Evolutionary conservation across 1,140 invertebrate genomes (phyloP), one percentile per base, ranked within the genome.

Genomic region (Radopholus similis): DNA sequence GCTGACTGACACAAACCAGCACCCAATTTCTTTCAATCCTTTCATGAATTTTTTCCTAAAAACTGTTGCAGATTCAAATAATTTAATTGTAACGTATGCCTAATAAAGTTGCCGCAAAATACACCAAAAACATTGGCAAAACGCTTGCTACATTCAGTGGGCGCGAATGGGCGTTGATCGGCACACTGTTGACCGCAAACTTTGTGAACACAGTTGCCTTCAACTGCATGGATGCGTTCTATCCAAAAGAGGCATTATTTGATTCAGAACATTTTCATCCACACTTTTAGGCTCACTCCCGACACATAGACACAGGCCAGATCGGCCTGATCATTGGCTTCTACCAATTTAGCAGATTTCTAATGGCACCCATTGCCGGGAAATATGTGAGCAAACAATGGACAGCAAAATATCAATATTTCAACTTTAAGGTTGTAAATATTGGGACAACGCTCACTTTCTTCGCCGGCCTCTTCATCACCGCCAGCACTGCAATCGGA

Each of bases 341-440:
- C 4, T 62, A 62, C 34, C 59, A 51, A 62, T 23, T 62, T 4
- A 28, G 59, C 37, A 42, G 59, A 62, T 62, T 62, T 49, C n/a
- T 62, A 4, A 62, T 62, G 23, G 59, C 59, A 47, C 40, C 59
- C 9, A 32, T 62, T 47, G 47, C 15, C 30, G 59, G 59, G 47
- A 62, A 62, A 40, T 62, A 62, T 62, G 59, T 62, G 47, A 62
- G n/a, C 44, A 57, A 28, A 57, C 15, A 26, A 8, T 44, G 3
- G n/a, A 47, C 44, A 18, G 40, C 11, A 21, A 60, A 49, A 60
- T 60, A 13, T 42, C 21, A 44, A 15, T 30, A 13, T 34, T 8
- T 4, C 13, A 62, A 40, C 6, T 47, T 62, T 62, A 13, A 62
- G 59, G 47, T 62, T 32, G 49, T 62, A 1, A 47, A 18, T 15